These are phyloP conservation scores for Poecilus cupreus DNA, from an alignment of 2,888 invertebrate genomes.

Conservation along the genomic window DNA sequence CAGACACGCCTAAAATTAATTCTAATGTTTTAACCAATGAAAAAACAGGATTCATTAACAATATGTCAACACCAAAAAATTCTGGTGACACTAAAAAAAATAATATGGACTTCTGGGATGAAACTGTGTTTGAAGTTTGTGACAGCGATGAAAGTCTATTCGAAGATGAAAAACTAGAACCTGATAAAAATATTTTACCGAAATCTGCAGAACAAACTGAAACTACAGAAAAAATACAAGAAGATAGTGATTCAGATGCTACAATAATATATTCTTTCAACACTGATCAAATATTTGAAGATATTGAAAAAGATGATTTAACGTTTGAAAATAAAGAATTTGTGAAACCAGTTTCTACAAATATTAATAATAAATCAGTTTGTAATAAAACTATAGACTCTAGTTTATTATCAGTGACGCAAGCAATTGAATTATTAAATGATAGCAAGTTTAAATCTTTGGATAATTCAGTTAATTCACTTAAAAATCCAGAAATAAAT, in stretches of 20 bases:
- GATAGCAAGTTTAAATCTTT: constrained; percentile 21
- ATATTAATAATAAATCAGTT: constrained; percentile 64
- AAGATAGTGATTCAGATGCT: constrained; percentile 59
- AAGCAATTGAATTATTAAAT: constrained; percentile 70
- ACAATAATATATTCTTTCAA: constrained; percentile 64
- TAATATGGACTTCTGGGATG: constrained; percentile 50
- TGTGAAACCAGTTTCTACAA: background rate
- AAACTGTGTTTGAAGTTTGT: constrained; percentile 46
- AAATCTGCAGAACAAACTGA: background rate
- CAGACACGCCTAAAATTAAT: too few species aligned
- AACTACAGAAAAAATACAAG: background rate
- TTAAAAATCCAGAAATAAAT: background rate
- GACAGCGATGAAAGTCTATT: constrained; percentile 12
- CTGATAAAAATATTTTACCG: background rate
- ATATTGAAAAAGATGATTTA: constrained; percentile 20
- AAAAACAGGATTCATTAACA: background rate
- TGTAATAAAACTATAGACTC: constrained; percentile 68
- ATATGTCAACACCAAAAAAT: constrained; percentile 20
- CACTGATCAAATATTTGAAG: constrained; percentile 6
- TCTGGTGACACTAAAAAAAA: background rate
- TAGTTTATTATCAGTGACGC: constrained; percentile 72
- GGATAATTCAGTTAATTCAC: background rate
- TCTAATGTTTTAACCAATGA: background rate
- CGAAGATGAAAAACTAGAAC: background rate
- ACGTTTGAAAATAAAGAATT: background rate